A percentile compares a stretch with the other conserved stretches of the same genome.
phyloP scores from a whole-genome alignment of 2,797 vertebrate genomes.

The Arctocebus calabarensis region DNA sequence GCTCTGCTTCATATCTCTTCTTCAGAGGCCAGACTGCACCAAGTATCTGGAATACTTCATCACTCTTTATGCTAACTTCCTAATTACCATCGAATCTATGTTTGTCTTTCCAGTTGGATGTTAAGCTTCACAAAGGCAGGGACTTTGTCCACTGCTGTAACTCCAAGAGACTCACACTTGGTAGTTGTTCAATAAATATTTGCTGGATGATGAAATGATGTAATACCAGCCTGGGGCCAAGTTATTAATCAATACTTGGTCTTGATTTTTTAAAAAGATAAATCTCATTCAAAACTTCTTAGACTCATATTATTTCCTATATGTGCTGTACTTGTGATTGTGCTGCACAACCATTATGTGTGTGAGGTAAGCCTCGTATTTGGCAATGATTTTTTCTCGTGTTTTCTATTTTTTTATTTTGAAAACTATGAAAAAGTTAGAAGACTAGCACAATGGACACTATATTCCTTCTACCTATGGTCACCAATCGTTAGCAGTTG shows the following conservation, averaged over 20 bases:
- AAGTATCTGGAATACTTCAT: background rate
- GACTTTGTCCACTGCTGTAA: background rate
- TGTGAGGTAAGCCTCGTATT: background rate
- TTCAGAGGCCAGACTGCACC: background rate
- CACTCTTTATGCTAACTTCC: background rate
- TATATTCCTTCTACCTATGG: background rate
- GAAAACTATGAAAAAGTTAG: constrained; percentile 1
- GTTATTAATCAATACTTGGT: background rate
- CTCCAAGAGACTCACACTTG: background rate
- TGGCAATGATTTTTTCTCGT: background rate
- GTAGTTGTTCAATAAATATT: background rate
- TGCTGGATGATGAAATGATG: background rate
- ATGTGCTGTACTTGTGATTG: background rate
- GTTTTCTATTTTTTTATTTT: constrained; percentile 13
- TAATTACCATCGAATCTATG: background rate
- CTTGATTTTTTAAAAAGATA: background rate
- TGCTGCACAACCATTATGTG: background rate
- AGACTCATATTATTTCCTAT: background rate
- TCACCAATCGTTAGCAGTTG: background rate
- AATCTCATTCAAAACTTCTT: background rate
- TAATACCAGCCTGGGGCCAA: background rate
- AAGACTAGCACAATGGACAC: background rate
- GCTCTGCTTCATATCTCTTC: background rate
- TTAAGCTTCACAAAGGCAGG: background rate
- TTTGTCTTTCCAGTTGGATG: background rate